Evolutionary conservation across 2,113 vertebrate genomes (phyloP).

Genomic region (Pelmatolapia mariae): DNA sequence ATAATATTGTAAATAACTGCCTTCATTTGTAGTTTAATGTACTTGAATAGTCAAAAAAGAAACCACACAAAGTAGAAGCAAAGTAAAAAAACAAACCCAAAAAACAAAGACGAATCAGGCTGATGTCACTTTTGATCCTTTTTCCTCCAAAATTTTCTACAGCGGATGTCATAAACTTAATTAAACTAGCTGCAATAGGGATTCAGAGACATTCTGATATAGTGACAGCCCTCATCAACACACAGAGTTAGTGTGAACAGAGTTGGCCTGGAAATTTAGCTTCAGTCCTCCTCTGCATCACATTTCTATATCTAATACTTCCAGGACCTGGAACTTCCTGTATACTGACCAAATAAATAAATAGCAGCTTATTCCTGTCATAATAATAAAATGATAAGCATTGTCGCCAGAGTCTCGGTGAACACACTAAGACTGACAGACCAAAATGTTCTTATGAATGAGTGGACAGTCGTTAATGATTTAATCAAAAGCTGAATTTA

Average conservation of each 20-base stretch:
- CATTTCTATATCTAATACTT: background rate
- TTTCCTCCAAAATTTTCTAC: too few species aligned
- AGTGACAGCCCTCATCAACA: background rate
- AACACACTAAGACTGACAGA: background rate
- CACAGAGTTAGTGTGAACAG: too few species aligned
- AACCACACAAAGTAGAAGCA: background rate
- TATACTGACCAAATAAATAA: background rate
- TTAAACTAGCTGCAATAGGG: background rate
- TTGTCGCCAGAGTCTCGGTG: background rate
- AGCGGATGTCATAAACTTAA: too few species aligned
- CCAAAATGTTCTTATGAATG: background rate
- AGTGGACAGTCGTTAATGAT: background rate
- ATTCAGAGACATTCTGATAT: background rate
- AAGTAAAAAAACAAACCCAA: too few species aligned
- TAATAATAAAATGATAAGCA: background rate
- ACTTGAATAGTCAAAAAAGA: background rate
- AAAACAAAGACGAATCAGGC: background rate
- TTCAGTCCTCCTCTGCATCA: background rate
- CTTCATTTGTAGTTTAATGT: background rate
- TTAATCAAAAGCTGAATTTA: background rate
- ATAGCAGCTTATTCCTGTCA: background rate
- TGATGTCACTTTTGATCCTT: background rate
- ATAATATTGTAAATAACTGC: background rate
- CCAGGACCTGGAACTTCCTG: background rate
- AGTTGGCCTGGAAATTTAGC: background rate